Evolutionary conservation across 1,140 invertebrate genomes (phyloP), one percentile per base, ranked within the genome.

Genomic region (Phortica variegata): DNA sequence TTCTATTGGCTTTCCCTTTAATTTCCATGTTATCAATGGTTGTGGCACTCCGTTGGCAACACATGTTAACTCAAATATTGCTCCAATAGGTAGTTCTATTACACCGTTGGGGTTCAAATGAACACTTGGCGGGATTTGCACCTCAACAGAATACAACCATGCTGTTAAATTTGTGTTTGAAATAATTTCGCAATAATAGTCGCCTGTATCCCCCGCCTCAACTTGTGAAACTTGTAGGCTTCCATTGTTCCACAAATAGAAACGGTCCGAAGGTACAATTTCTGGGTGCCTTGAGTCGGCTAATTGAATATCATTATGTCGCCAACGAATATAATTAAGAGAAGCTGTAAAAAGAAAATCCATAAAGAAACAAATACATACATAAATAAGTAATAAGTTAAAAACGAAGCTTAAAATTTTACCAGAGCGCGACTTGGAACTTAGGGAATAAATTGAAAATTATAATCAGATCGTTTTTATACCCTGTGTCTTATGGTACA

Each of bases 141-240:
- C 88, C 81, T 88, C 82, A 48, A 91, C 87, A 23, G 84, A 79
- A 63, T 90, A 86, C 20, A 81, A 77, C 73, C 89, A 87, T 41
- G 79, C 80, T 7, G 87, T 82, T 3, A 83, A 81, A n/a, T 79
- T 79, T 31, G 79, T 79, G 8, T 47, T 48, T 47, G 75, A 68
- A 31, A 79, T 70, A 16, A 84, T 79, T 69, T 86, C 85, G 54
- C 88, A 91, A 34, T 83, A 84, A 60, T 90, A 91, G 46, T 88
- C 81, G 1, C 87, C 88, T 0, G 84, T 85, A 58, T 91, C 87
- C 10, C 77, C 74, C 0, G 82, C 77, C 36, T 80, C 76, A 0
- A 89, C 76, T 16, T 79, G 66, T 0, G 80, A 73, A 10, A 90
- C 80, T 76, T 88, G 82, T 13, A 90, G 72, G 39, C 86, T 89